Base-by-base conservation (phyloP, 2,113 vertebrate species). In the Typhlomys cinereus region DNA sequence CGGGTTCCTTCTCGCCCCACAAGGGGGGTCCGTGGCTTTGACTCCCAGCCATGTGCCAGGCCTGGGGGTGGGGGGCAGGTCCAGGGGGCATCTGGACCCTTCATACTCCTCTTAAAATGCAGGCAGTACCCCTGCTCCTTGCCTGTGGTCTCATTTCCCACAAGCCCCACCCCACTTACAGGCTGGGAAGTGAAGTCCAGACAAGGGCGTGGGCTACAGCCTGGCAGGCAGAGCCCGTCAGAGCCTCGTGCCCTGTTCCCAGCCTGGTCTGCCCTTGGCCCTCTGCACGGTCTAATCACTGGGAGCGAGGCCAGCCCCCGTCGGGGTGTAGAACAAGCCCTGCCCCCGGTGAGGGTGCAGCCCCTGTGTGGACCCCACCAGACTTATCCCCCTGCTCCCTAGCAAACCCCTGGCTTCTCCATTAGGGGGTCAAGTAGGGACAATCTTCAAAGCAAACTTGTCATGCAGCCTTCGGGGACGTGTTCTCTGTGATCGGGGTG, bases 401-500 rank as follows among this genome's bases (percentile, higher is more conserved):
- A 29, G 0, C 82, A 78, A 83, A 70, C 13, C 92, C 87, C 85
- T 66, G 89, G 74, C 70, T 70, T 88, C 82, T 64, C 76, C 85
- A 20, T 50, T 50, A 50, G 41, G 90, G 31, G 94, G 82, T 64
- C 61, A 12, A 10, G 48, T n/a, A 6, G 67, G 87, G 91, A 46
- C 70, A n/a, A 85, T 76, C 57, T 85, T 84, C 90, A 96, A 67
- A 74, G 88, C 73, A 71, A 5, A 57, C 89, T 86, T 89, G 69
- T 96, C 66, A 14, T 7, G 39, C 97, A 99, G 99, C 98, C 0
- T 99, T 99, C 88, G 99, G 99, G 73, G 99, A 99, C 1, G 99
- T 99, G 89, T 99, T 99, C 95, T 99, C 99, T 0, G 99, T 99
- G 91, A 99, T 99, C 11, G 99, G 99, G 9, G 99, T 99, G 1